Evolutionary conservation across 2,113 vertebrate genomes (phyloP), one percentile per base, ranked within the genome.

Genomic region (Galemys pyrenaicus): DNA sequence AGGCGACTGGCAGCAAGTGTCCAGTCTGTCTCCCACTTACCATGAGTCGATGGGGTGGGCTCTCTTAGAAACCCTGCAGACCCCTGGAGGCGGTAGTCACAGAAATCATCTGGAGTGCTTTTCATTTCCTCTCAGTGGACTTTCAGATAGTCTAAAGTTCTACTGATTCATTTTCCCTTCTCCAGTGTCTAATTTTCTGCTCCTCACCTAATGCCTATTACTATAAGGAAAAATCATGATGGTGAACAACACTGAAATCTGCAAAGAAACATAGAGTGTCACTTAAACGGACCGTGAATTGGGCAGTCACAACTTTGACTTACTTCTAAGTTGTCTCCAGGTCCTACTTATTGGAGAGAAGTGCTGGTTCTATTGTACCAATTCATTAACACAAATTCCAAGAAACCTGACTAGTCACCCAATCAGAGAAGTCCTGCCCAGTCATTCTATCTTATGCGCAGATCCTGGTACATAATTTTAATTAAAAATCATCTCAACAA

Each of bases 131-230:
- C 4, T 9, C 20, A 41, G 49, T 73, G 19, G 79, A 44, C 65
- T 81, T 67, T n/a, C 54, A 73, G 83, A 73, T 19, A 71, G 16
- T 15, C 75, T 37, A 67, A 35, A 78, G 24, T 17, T 26, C 37
- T 87, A 39, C 2, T 82, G 28, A 51, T 20, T 39, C 35, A 6
- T 20, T 10, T 80, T 49, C 78, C 64, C 41, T 24, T 65, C 19
- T 39, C 41, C 41, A 3, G 8, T 71, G 19, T 70, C 32, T 87
- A 92, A 87, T 77, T 90, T 87, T 89, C 54, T 82, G 62, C 2
- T 82, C 78, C 81, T 89, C 19, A 70, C 84, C 84, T 78, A 96
- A 82, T 58, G 86, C n/a, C 20, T 87, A 8, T 77, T 30, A 44
- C 2, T n/a, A 49, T 20, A 24, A 35, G 73, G 51, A 78, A 44